Conservation (phyloP, 1,140 invertebrate species). For the Steinernema khuongi region DNA sequence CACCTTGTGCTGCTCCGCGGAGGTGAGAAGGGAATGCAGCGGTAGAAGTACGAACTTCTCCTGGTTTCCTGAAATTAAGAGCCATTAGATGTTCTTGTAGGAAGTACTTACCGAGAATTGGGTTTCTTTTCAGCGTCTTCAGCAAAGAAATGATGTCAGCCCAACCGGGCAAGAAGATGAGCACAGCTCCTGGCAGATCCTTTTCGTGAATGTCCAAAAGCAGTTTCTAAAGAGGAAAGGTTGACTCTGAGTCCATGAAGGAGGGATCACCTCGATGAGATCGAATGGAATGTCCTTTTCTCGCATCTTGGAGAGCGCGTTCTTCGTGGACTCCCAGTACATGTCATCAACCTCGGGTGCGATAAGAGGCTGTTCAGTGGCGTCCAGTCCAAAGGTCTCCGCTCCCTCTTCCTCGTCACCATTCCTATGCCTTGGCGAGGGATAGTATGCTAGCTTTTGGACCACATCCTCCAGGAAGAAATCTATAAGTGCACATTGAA, state of each 20-base stretch:
- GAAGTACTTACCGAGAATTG: constrained; percentile 62
- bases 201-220: constrained; percentile 45
- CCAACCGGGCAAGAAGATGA: constrained; percentile 86
- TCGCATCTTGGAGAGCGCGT: constrained; percentile 40
- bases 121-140: constrained; percentile 60
- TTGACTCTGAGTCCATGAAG: background rate
- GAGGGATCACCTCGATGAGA: constrained; percentile 44
- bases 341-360: constrained; percentile 14
- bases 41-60: no score
- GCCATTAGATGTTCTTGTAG: background rate
- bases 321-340: constrained; percentile 32
- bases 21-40: no score
- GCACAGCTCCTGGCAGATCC: constrained; percentile 68
- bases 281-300: constrained; percentile 55
- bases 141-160: constrained; percentile 77
- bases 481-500: constrained; percentile 47
- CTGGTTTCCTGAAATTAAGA: constrained; percentile 12
- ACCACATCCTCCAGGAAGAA: constrained; percentile 53
- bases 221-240: constrained; percentile 35
- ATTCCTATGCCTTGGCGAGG: constrained; percentile 19
- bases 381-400: constrained; percentile 11
- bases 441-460: constrained; percentile 46
- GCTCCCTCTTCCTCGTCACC: constrained; percentile 25
- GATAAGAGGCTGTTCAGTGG: constrained; percentile 21
- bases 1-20: no score